A percentile compares a stretch with the other conserved stretches of the same genome.
These are phyloP conservation scores for Vultur gryphus DNA, from an alignment of 2,797 vertebrate species.

Conservation along the genomic window DNA sequence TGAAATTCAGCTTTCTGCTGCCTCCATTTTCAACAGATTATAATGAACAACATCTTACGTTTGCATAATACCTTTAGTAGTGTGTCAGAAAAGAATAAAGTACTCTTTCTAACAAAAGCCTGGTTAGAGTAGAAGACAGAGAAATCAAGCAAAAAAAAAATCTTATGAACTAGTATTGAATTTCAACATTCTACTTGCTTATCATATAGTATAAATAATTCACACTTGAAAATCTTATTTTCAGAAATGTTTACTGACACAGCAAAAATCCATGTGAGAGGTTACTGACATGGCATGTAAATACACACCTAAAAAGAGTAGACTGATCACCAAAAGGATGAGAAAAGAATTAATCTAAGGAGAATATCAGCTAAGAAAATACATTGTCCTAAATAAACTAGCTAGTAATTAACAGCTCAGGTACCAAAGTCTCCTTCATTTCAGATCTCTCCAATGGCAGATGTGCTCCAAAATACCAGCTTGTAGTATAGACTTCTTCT, in stretches of 20 bases:
- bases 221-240: constrained; percentile 82
- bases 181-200: constrained; percentile 81
- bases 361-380: not conserved
- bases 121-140: not conserved
- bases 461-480: not conserved
- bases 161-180: constrained; percentile 73
- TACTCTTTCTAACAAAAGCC: constrained; percentile 7
- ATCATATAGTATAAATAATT: constrained; percentile 89
- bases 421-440: not conserved
- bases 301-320: not conserved
- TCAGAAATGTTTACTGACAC: constrained; percentile 90
- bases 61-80: constrained; percentile 30
- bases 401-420: not conserved
- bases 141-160: constrained; percentile 79
- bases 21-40: constrained; percentile 10
- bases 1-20: constrained; percentile 31
- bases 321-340: not conserved
- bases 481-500: not conserved
- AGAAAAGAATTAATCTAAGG: not conserved
- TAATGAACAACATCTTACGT: constrained; percentile 44
- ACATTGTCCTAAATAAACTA: not conserved
- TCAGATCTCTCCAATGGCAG: not conserved
- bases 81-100: constrained; percentile 47
- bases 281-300: constrained; percentile 30
- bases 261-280: constrained; percentile 75